These are phyloP conservation scores for Pollachius pollachius DNA, from an alignment of 2,113 vertebrate species.

Conservation along the genomic window DNA sequence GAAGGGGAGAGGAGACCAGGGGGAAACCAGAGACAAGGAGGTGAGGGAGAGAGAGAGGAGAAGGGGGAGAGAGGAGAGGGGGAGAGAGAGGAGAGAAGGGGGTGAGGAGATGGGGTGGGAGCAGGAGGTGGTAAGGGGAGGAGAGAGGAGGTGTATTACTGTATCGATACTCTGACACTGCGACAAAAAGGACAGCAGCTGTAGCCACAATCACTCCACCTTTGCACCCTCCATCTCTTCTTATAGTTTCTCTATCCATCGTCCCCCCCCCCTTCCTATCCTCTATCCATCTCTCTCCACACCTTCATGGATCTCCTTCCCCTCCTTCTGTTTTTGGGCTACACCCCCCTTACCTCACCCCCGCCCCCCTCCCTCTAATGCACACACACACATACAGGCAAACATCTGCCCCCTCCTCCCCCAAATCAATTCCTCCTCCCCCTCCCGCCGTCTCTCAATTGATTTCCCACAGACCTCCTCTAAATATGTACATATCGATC, in stretches of 20 bases:
- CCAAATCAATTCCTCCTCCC: conserved; percentile 53
- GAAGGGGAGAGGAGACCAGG: too few species aligned
- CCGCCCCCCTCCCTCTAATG: conserved; percentile 2
- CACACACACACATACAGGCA: too few species aligned
- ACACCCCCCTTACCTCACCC: conserved; percentile 11
- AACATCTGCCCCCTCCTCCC: conserved; percentile 26
- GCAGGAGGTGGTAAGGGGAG: too few species aligned
- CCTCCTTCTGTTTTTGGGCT: background rate
- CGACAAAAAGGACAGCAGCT: conserved; percentile 80
- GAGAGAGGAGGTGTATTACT: conserved; percentile 66
- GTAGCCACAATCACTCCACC: conserved; percentile 75
- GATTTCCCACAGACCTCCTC: conserved; percentile 66
- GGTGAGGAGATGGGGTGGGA: too few species aligned
- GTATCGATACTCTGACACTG: conserved; percentile 82
- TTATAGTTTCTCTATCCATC: conserved; percentile 8
- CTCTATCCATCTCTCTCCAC: background rate
- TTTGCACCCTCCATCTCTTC: conserved; percentile 54
- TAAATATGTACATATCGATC: conserved; percentile 77
- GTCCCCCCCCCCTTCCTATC: background rate
- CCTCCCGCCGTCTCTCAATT: conserved; percentile 56
- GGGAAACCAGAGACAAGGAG: too few species aligned
- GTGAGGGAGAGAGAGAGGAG: too few species aligned
- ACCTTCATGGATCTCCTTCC: background rate
- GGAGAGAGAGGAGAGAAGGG: too few species aligned
- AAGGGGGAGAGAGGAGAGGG: too few species aligned